Evolutionary conservation across 2,888 invertebrate genomes (phyloP).

Genomic region (Andrena trimmerana): DNA sequence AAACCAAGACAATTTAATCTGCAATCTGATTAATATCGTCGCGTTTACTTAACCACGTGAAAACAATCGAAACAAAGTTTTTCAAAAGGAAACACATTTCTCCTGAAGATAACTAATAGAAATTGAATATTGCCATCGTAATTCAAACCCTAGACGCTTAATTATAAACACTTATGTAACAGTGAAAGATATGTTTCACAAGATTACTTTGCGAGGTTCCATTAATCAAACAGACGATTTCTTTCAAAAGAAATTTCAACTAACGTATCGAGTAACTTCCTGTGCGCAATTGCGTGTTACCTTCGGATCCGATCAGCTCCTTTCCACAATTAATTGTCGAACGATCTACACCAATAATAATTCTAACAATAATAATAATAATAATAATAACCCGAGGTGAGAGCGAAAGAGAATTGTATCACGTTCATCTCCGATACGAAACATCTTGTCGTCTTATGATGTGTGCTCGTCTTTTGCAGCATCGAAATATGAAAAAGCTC

Average conservation of each 20-base stretch:
- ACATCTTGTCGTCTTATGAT: constrained; percentile 25
- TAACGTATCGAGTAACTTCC: constrained; percentile 15
- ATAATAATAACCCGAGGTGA: constrained; percentile 45
- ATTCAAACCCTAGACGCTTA: not conserved
- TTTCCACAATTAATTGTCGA: constrained; percentile 45
- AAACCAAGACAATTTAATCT: not conserved
- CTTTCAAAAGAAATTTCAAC: constrained; percentile 16
- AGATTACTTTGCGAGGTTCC: not conserved
- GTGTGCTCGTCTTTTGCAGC: constrained; percentile 43
- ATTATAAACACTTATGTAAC: constrained; percentile 1
- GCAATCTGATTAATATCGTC: not conserved
- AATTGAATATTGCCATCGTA: not conserved
- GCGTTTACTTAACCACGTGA: not conserved
- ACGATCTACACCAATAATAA: constrained; percentile 43
- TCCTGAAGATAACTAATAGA: not conserved
- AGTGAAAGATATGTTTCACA: constrained; percentile 31
- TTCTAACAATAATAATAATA: constrained; percentile 44
- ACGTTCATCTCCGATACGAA: constrained; percentile 11
- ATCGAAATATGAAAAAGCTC: constrained; percentile 54
- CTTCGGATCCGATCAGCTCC: constrained; percentile 46
- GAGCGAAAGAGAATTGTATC: constrained; percentile 27
- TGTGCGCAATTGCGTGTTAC: constrained; percentile 38
- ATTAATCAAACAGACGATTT: constrained; percentile 9
- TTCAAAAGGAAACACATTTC: not conserved
- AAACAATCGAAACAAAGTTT: not conserved